Base-by-base conservation (phyloP, 2,888 invertebrate species). In the Lasioglossum malachurum region DNA sequence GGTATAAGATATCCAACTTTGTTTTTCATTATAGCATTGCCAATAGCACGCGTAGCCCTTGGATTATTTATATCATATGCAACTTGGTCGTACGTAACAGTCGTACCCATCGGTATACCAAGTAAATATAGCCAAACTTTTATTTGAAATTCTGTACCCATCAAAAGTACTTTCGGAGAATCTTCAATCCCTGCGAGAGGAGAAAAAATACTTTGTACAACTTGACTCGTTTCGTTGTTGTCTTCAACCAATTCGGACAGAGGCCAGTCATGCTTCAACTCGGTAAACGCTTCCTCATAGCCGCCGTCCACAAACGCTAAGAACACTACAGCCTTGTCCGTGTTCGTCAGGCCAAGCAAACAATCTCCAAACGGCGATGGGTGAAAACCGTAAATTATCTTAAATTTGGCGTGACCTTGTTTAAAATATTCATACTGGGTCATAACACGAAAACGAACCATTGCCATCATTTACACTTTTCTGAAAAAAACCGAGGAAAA, bases 131-230 rank as follows among this genome's bases (percentile, higher is more conserved):
- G 84, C 95, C 95, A 95, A 4, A 95, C 94, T 77, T 90, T 78
- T 12, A 92, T 86, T 89, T 95, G 94, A 77, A 95, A 95, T 2
- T 93, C 92, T 5, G 95, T 94, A 16, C 95, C 94, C 78, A 92
- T 93, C 35, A 94, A 46, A 4, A 94, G 71, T 4, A 94, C 84
- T 0, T 35, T 44, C 12, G 91, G 49, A 4, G 82, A 72, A 71
- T 90, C 46, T 23, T 87, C 75, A 0, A 41, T n/a, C 1, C 67
- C 67, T 7, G 64, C 35, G 2, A 73, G 46, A 19, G 74, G 16
- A 16, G 85, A 69, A 78, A 94, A 93, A 49, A 94, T 79, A 19
- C 80, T 71, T 4, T 89, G 8, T 7, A 87, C 72, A 0, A 92
- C 76, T 14, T 82, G 78, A 16, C 46, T 49, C 0, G 91, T 93